Base-by-base conservation (phyloP, 2,797 vertebrate species). In the Yasuhikotakia modesta region DNA sequence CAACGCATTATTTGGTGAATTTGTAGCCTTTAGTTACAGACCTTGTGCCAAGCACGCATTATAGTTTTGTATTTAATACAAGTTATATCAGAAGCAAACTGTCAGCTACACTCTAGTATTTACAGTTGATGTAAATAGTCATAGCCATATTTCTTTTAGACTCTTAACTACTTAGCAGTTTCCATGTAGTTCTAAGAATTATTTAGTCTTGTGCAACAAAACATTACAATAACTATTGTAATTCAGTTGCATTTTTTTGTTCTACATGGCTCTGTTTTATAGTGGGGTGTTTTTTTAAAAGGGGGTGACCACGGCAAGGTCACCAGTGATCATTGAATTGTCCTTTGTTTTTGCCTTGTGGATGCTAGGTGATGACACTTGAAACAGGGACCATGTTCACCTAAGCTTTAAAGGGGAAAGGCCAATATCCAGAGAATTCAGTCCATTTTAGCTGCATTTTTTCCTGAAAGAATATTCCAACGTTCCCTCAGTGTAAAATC, bases 401-500 rank as follows among this genome's bases (percentile, higher is more conserved):
- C 60, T n/a, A 21, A 61, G 39, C 24, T 43, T 61, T 50, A 21
- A 43, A 27, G 30, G 14, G 43, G 27, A 8, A 0, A 30, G 11
- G 74, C 79, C 30, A 53, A 66, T 48, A n/a, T 22, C 21, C 5
- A 55, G 35, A 32, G 48, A 70, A 61, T 58, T 65, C 72, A 30
- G 77, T 71, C 70, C 63, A 85, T 82, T 77, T 79, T 66, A 83
- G 80, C 17, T 46, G 61, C n/a, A 50, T 55, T 88, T 83, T 86
- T 85, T 90, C 83, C 88, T 88, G 4, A 35, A 35, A 10, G 39
- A 57, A 87, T 70, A 46, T 80, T 87, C 85, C 83, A 85, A 86
- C 79, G 45, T 81, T 64, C 43, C 67, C 45, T 50, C 14, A 11
- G 6, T 24, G 21, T 76, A 22, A 14, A n/a, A n/a, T 30, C 58